A percentile compares a stretch with the other conserved stretches of the same genome.
Conservation (phyloP, 2,888 invertebrate genomes). For the Eupithecia abbreviata region DNA sequence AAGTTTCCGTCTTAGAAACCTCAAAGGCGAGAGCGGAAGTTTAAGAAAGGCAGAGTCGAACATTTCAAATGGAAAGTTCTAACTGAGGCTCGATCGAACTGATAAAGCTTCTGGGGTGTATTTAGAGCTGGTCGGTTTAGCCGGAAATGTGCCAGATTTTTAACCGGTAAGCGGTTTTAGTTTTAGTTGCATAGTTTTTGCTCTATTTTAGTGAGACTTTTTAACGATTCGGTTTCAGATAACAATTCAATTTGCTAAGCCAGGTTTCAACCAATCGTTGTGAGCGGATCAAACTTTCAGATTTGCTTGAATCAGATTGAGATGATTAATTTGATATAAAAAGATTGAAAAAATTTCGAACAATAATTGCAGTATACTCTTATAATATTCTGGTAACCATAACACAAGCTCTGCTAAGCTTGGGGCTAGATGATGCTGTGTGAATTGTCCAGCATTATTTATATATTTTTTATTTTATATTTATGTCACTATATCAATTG, state of each 20-base stretch:
- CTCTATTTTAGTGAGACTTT: not conserved
- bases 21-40: constrained; percentile 72
- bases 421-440: no score
- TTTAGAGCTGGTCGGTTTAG: constrained; percentile 52
- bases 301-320: not conserved
- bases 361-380: no score
- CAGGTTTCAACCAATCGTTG: not conserved
- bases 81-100: constrained; percentile 60
- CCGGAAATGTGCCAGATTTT: constrained; percentile 31
- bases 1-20: constrained; percentile 71
- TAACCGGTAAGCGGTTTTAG: constrained; percentile 2
- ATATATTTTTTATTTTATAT: no score
- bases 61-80: constrained; percentile 71
- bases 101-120: constrained; percentile 60
- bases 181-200: not conserved
- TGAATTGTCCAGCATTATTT: no score
- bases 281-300: not conserved
- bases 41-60: constrained; percentile 69
- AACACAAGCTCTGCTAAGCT: no score
- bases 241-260: not conserved
- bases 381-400: no score
- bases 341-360: no score
- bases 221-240: not conserved
- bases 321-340: not conserved
- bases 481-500: no score